These are phyloP conservation scores for Heliconius charithonia DNA, from an alignment of 2,888 invertebrate species.

Conservation along the genomic window DNA sequence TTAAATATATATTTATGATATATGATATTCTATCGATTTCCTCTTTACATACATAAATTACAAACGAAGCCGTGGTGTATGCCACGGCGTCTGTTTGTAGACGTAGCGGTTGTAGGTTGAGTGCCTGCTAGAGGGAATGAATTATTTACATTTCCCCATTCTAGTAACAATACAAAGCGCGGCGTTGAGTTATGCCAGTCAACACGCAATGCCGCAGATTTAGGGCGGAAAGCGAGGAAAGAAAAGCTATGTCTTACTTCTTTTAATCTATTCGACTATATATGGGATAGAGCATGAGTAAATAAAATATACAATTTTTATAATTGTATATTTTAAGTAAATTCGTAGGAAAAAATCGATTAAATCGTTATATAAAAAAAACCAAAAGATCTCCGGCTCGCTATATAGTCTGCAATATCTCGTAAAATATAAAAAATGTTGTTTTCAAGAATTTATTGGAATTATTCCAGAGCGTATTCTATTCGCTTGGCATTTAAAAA, in stretches of 20 bases:
- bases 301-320: background rate
- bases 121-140: background rate
- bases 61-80: background rate
- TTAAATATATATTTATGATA: too few relatives aligned
- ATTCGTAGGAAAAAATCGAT: background rate
- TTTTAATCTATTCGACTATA: too few relatives aligned
- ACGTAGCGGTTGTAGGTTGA: background rate
- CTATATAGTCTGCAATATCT: conserved; percentile 5
- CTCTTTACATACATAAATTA: too few relatives aligned
- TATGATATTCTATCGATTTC: too few relatives aligned
- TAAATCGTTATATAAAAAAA: background rate
- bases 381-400: conserved; percentile 17
- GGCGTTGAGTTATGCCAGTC: too few relatives aligned
- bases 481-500: conserved; percentile 44
- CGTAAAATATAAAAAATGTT: conserved; percentile 58
- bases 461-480: conserved; percentile 65
- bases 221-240: background rate
- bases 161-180: background rate
- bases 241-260: background rate
- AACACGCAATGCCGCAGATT: too few relatives aligned
- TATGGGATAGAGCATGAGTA: too few relatives aligned
- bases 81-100: background rate
- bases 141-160: background rate
- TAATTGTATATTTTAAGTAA: too few relatives aligned
- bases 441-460: conserved; percentile 69